phyloP scores from a whole-genome alignment of 1,140 invertebrate genomes.

The Drosophila lini region DNA sequence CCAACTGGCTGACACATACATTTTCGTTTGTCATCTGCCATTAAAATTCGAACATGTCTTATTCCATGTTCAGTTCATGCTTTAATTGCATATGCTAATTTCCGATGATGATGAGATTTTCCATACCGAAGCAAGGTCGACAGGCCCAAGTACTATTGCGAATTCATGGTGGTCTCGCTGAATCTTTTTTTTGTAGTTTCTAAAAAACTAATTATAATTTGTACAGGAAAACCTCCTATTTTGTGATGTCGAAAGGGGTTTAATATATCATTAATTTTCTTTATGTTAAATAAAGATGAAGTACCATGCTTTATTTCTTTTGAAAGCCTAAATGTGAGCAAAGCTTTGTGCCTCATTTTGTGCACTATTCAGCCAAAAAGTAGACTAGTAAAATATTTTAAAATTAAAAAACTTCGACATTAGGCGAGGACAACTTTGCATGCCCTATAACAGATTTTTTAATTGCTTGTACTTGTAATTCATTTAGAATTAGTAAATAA shows the following conservation, averaged over 20 bases:
- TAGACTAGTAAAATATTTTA: not conserved
- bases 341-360: not conserved
- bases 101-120: conserved; percentile 27
- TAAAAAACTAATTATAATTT: not conserved
- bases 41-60: conserved; percentile 66
- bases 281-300: not conserved
- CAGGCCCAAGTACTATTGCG: not conserved
- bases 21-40: conserved; percentile 62
- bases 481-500: too few species aligned
- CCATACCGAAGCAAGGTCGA: conserved; percentile 13
- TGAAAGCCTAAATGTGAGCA: not conserved
- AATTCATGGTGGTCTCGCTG: conserved; percentile 3
- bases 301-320: not conserved
- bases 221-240: not conserved
- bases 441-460: not conserved
- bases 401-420: not conserved
- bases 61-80: conserved; percentile 50
- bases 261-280: too few species aligned
- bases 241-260: not conserved
- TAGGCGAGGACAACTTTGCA: not conserved
- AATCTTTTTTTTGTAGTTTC: not conserved
- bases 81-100: conserved; percentile 58
- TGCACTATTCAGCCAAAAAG: conserved; percentile 9
- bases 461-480: not conserved
- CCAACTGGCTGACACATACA: conserved; percentile 44